Percentiles rank a stretch among this genome's conserved stretches.
phyloP scores from a whole-genome alignment of 2,797 vertebrate species.

The Leuciscus waleckii region DNA sequence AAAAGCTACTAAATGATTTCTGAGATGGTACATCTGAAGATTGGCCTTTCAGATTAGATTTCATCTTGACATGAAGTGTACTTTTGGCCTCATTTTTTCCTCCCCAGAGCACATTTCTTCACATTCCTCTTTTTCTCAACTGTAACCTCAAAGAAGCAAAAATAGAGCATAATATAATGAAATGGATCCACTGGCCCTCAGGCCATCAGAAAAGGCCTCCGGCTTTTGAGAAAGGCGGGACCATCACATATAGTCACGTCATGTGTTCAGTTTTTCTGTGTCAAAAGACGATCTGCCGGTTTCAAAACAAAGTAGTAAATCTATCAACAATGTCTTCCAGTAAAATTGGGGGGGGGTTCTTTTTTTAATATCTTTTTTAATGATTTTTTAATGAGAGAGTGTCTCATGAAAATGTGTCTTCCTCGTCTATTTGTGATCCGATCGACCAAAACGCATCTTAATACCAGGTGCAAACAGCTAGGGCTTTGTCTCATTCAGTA shows the following conservation, averaged over 20 bases:
- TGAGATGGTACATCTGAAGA: background rate
- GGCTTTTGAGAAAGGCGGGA: slow-evolving; percentile 6
- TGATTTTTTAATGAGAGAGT: too few species aligned
- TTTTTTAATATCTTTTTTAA: too few species aligned
- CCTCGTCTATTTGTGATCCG: background rate
- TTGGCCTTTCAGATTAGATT: slow-evolving; percentile 14
- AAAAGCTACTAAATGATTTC: slow-evolving; percentile 31
- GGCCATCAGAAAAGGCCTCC: slow-evolving; percentile 15
- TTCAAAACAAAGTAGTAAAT: slow-evolving; percentile 63
- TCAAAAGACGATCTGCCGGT: slow-evolving; percentile 32
- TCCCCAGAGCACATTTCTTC: background rate
- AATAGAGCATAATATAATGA: background rate
- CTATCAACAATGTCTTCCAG: slow-evolving; percentile 44
- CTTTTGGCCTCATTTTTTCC: slow-evolving; percentile 6
- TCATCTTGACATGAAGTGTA: slow-evolving; percentile 5
- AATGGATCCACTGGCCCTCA: slow-evolving; percentile 15
- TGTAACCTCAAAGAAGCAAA: slow-evolving; percentile 17
- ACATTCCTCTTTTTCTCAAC: slow-evolving; percentile 26
- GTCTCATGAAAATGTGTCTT: background rate
- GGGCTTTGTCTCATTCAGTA: background rate
- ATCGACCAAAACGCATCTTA: background rate
- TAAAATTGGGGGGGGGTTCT: background rate
- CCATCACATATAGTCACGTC: slow-evolving; percentile 3
- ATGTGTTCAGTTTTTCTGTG: background rate
- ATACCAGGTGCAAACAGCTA: background rate